Base-by-base conservation (phyloP, 2,797 vertebrate genomes). In the Distichodus sexfasciatus region DNA sequence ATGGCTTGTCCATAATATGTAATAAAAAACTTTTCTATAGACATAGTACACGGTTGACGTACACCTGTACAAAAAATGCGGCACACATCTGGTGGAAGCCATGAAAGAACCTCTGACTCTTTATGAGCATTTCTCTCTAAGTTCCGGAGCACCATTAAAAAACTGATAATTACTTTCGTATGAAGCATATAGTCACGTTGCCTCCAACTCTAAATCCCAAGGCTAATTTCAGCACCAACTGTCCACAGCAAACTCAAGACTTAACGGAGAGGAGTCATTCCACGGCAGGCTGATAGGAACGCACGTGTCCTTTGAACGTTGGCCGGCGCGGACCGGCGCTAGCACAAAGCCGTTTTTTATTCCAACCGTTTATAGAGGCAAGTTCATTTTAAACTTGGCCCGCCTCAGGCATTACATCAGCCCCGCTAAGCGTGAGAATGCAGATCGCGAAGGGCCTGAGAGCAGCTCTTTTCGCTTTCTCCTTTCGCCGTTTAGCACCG, bases 381-480 rank as follows among this genome's bases (percentile, higher is more conserved):
- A 68, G 76, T 77, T 86, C 73, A 71, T 77, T 85, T 83, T 72
- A 77, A 79, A 80, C 81, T 85, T 87, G 90, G 87, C 88, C 9
- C 2, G n/a, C 40, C 66, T 65, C 74, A 79, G 78, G 66, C 78
- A 84, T 90, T 85, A 90, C 87, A 86, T 90, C 89, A 90, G 79
- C 83, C 7, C 58, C 76, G 82, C 68, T 48, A 83, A 82, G 86
- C 86, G 82, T 90, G 88, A 90, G 89, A 90, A 90, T 88, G 80
- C 54, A 36, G 66, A 78, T 83, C 83, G 83, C 84, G 81, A 81
- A 79, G 82, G 83, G 83, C 81, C 5, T n/a, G 58, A 79, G 85
- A 76, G 73, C 71, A 75, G 61, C 59, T 75, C 31, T n/a, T n/a
- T n/a, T 53, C 31, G 66, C 74, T 74, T 65, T 17, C 64, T 75